Evolutionary conservation across 1,140 invertebrate species (phyloP).

Genomic region (Nasonia giraulti): DNA sequence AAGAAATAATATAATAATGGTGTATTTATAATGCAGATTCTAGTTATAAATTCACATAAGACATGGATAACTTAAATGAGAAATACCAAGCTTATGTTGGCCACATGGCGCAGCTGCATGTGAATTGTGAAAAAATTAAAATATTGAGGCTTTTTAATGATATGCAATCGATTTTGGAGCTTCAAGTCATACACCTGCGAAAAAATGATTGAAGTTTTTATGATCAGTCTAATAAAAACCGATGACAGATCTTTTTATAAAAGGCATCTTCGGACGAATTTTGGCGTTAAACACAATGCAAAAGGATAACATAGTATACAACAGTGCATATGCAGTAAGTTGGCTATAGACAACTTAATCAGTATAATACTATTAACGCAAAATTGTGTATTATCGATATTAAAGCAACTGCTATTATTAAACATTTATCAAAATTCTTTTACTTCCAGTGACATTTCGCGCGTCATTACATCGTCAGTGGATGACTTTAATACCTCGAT

Average conservation of each 20-base stretch:
- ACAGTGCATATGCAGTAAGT: too few species aligned
- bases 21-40: too few species aligned
- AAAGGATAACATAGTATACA: too few species aligned
- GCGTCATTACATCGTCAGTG: too few species aligned
- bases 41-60: background rate
- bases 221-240: constrained; percentile 96
- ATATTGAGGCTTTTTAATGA: constrained; percentile 78
- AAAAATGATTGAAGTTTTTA: constrained; percentile 94
- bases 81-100: background rate
- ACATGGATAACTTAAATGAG: constrained; percentile 50
- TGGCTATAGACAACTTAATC: too few species aligned
- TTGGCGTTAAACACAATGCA: constrained; percentile 57
- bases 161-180: constrained; percentile 81
- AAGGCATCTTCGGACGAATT: constrained; percentile 94
- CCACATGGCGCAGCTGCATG: constrained; percentile 26
- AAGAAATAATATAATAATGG: too few species aligned
- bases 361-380: too few species aligned
- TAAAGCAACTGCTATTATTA: too few species aligned
- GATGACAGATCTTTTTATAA: constrained; percentile 97
- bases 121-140: constrained; percentile 77
- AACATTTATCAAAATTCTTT: too few species aligned
- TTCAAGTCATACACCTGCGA: constrained; percentile 87
- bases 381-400: too few species aligned
- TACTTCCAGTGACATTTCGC: too few species aligned
- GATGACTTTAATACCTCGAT: too few species aligned